Evolutionary conservation across 2,797 vertebrate genomes (phyloP), one percentile per base, ranked within the genome.

Genomic region (Neoniphon sammara): DNA sequence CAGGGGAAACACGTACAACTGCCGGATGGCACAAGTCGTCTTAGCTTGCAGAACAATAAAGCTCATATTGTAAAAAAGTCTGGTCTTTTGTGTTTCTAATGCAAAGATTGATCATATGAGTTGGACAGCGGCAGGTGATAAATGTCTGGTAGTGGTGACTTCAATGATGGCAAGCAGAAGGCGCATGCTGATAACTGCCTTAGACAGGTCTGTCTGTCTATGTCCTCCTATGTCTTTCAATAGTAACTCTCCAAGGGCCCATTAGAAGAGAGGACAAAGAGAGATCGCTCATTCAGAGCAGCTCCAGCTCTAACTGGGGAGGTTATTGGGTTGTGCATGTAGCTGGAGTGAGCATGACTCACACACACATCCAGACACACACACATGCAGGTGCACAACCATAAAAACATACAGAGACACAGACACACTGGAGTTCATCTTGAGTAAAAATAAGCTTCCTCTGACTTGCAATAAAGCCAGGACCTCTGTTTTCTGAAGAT

Each of bases 401-500:
- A 39, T 5, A 63, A 17, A 71, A 46, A 67, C 60, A 49, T 53
- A 77, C 23, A 42, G 39, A 73, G 59, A 75, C 46, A 55, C 57
- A 69, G 9, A 30, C 42, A 68, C 65, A 69, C 74, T 1, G 4
- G 34, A 81, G 85, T 86, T 90, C 77, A 86, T 85, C 70, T 69
- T 25, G 42, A 85, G 76, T 63, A 78, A 88, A 89, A 87, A 87
- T 77, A 84, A 87, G 82, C 81, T 86, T 80, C 58, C 49, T 79
- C 70, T 9, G 53, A 86, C 74, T 78, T 53, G 72, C 72, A 83
- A 46, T 30, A 3, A 81, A 87, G 89, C 87, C 88, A 83, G 62
- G 90, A 91, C 83, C 85, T 88, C 78, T 79, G 85, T 85, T 91
- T 89, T 83, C 60, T 77, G 84, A 85, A 91, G 89, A 86, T 80